Conservation (phyloP, 2,113 vertebrate species). For the Macrotis lagotis region DNA sequence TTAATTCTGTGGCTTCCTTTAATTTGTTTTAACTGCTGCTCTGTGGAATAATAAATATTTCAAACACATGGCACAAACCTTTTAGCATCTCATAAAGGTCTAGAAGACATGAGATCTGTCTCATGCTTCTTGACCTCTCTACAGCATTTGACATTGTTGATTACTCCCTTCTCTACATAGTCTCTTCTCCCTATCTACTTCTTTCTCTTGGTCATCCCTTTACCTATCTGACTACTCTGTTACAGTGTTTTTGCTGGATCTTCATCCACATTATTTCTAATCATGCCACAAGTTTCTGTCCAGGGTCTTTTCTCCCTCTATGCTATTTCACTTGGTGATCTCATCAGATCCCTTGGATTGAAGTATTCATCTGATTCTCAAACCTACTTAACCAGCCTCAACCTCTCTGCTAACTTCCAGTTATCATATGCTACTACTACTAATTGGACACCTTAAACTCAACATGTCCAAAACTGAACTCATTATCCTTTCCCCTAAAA, state of each 20-base stretch:
- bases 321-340: not conserved
- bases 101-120: not conserved
- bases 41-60: constrained; percentile 39
- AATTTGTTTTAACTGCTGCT: constrained; percentile 45
- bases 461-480: not conserved
- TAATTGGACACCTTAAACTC: not conserved
- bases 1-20: constrained; percentile 29
- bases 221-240: not conserved
- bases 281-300: not conserved
- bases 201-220: not conserved
- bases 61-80: constrained; percentile 50
- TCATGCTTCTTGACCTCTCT: not conserved
- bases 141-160: not conserved
- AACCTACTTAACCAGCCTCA: not conserved
- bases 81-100: constrained; percentile 41
- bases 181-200: not conserved
- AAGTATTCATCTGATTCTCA: not conserved
- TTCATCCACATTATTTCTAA: not conserved
- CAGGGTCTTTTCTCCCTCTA: not conserved
- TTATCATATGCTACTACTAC: not conserved
- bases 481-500: not conserved
- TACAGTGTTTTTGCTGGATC: not conserved
- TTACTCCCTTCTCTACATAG: not conserved
- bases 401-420: not conserved
- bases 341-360: not conserved